Evolutionary conservation across 2,888 invertebrate species (phyloP), one percentile per base, ranked within the genome.

Genomic region (Pseudococcus longispinus): DNA sequence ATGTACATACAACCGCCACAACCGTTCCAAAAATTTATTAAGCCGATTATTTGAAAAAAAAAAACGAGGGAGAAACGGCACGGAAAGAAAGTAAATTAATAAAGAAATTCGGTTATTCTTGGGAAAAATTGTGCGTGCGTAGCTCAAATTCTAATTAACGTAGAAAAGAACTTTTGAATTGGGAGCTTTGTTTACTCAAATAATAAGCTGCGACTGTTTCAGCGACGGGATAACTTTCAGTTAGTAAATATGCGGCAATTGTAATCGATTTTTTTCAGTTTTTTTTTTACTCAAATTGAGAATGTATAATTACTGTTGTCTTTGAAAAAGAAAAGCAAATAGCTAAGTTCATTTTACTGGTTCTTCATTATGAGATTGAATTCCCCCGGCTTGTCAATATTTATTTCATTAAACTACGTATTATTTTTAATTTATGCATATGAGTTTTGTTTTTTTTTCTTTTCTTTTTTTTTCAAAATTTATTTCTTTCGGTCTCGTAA

Each of bases 121-220:
- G 77, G 77, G 77, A 80, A 80, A 80, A 80, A 80, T 80, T 80
- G 77, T 80, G 77, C 77, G 77, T 80, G 77, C 77, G 77, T 80
- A 80, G 42, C 42, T 80, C 15, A 42, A 80, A 80, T 80, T 80
- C 77, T 74, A 44, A 70, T 85, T 85, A 85, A 74, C 85, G 85
- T 85, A 74, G 74, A 85, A 85, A 85, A 37, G 85, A 85, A 85
- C 85, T 85, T 85, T 85, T 18, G 60, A 80, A 80, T 42, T 80
- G 42, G 37, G 42, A 42, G 44, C 26, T 23, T 37, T 74, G 74
- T 85, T 85, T 85, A 85, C 85, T 85, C 70, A 85, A 85, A 85
- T 85, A 85, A 85, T 85, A 85, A 85, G 85, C 20, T 85, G 44
- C 70, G 37, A 80, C 77, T 80, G 77, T 80, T 80, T 80, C 77